A percentile compares a stretch with the other conserved stretches of the same genome.
Conservation (phyloP, 1,140 invertebrate species). For the Doryteuthis pealeii region DNA sequence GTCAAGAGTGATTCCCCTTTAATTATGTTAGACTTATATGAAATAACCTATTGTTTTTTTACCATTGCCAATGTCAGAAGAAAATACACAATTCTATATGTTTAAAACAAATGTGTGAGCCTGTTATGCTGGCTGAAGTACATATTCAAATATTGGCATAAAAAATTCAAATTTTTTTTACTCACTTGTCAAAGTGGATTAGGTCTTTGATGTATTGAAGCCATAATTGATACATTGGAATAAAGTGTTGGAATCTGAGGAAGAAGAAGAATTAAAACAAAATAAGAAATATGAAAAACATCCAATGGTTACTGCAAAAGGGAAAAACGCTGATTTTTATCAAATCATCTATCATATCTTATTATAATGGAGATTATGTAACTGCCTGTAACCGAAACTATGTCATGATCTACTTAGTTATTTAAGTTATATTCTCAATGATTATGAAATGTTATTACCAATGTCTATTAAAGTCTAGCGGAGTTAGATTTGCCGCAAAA, state of each 20-base stretch:
- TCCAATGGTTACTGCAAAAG: neutral
- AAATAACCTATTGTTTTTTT: no score
- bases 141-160: no score
- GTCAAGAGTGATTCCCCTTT: no score
- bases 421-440: no score
- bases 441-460: neutral
- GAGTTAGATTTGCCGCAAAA: no score
- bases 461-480: neutral
- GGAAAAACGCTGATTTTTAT: neutral
- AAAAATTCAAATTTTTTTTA: neutral
- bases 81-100: no score
- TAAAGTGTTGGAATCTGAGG: neutral
- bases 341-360: neutral
- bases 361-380: neutral
- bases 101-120: no score
- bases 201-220: neutral
- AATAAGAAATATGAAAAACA: neutral
- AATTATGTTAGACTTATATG: no score
- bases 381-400: neutral
- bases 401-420: no score
- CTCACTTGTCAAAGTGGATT: neutral
- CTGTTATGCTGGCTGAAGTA: no score
- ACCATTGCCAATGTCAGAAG: no score
- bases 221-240: neutral
- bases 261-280: neutral